Conservation (phyloP, 2,113 vertebrate species). For the Nibea coibor region DNA sequence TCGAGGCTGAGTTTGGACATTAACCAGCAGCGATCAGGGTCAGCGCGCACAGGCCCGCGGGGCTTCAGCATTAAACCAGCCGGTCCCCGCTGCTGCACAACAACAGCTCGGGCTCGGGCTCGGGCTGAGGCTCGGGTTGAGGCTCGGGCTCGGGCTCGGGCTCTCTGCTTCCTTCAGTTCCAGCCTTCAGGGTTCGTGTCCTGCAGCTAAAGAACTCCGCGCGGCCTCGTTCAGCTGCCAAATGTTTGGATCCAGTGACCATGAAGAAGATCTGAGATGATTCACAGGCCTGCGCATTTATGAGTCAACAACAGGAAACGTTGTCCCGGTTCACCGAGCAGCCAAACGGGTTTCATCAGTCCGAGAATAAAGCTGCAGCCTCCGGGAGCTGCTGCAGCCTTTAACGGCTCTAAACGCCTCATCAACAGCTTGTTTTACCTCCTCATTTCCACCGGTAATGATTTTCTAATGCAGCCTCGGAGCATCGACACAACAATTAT, state of each 20-base stretch:
- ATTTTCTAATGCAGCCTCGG: constrained; percentile 84
- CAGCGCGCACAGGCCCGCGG: too few species aligned
- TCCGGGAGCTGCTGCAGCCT: constrained; percentile 3
- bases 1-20: too few species aligned
- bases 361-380: too few species aligned
- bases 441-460: constrained; percentile 85
- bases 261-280: background rate
- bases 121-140: too few species aligned
- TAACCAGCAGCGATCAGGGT: too few species aligned
- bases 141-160: too few species aligned
- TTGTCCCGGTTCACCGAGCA: background rate
- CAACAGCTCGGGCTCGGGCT: too few species aligned
- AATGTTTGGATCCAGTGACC: background rate
- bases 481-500: constrained; percentile 76
- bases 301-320: background rate
- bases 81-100: constrained; percentile 10
- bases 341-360: too few species aligned
- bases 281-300: background rate
- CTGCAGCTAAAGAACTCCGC: background rate
- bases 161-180: too few species aligned
- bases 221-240: background rate
- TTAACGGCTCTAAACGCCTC: constrained; percentile 83
- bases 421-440: constrained; percentile 85
- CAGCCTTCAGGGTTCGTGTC: background rate
- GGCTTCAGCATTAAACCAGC: too few species aligned